Conservation (phyloP, 2,797 vertebrate genomes). For the Acestrorhynchus altus region DNA sequence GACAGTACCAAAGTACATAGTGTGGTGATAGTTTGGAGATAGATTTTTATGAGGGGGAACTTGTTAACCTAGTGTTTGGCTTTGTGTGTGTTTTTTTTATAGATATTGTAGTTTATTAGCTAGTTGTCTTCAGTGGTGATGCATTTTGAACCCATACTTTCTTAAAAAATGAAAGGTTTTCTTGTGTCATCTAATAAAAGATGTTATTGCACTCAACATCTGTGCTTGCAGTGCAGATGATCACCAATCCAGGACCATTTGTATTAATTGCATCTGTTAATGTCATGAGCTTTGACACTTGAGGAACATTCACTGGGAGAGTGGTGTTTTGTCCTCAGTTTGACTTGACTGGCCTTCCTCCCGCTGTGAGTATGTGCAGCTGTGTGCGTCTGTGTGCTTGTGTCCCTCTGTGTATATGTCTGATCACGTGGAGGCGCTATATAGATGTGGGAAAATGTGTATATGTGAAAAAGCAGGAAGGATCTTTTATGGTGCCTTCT, state of each 20-base stretch:
- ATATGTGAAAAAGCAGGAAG: not conserved
- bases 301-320: not conserved
- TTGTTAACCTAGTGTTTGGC: too few species aligned
- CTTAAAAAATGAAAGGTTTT: too few species aligned
- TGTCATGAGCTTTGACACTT: constrained; percentile 28
- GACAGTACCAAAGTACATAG: too few species aligned
- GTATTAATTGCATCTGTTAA: constrained; percentile 40
- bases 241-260: constrained; percentile 42
- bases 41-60: too few species aligned
- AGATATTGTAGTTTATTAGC: too few species aligned
- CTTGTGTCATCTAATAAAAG: too few species aligned
- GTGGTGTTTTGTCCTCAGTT: constrained; percentile 27
- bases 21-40: too few species aligned
- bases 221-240: constrained; percentile 37
- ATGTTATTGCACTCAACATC: constrained; percentile 44
- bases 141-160: too few species aligned
- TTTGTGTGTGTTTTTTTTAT: too few species aligned
- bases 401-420: not conserved
- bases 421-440: not conserved
- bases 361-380: constrained; percentile 3
- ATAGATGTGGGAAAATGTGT: not conserved
- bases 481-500: constrained; percentile 2
- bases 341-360: not conserved
- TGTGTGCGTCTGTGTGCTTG: constrained; percentile 20
- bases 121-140: too few species aligned